These are phyloP conservation scores for Copidosoma aretas DNA, from an alignment of 2,888 invertebrate species.

Conservation along the genomic window DNA sequence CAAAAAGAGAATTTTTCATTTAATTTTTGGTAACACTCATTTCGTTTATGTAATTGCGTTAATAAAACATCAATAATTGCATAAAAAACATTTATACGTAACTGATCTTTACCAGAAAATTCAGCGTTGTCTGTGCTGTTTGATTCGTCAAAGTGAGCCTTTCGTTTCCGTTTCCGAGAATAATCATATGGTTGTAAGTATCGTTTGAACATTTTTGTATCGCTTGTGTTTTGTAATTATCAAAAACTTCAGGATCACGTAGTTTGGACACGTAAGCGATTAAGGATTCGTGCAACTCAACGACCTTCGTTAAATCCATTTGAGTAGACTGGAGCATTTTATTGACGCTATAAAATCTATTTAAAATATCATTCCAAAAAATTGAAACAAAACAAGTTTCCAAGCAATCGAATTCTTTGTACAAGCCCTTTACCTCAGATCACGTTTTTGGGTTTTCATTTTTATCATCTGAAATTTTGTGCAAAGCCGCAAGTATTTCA, in stretches of 20 bases:
- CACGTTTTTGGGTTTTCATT: background rate
- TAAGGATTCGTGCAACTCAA: slow-evolving; percentile 10
- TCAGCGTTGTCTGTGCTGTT: background rate
- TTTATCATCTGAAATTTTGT: too few species aligned
- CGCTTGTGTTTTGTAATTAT: slow-evolving; percentile 27
- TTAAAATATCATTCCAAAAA: slow-evolving; percentile 7
- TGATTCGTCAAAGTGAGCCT: slow-evolving; percentile 15
- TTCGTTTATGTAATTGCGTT: background rate
- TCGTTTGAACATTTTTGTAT: slow-evolving; percentile 22
- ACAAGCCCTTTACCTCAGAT: background rate
- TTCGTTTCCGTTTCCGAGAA: slow-evolving; percentile 18
- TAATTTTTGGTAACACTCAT: background rate
- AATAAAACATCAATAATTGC: background rate
- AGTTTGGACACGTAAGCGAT: slow-evolving; percentile 17
- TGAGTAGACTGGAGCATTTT: background rate
- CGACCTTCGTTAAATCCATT: too few species aligned
- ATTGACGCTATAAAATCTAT: background rate
- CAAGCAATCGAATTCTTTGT: background rate
- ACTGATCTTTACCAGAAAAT: slow-evolving; percentile 5
- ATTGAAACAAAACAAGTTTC: background rate
- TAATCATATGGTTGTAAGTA: slow-evolving; percentile 11
- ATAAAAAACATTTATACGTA: slow-evolving; percentile 4
- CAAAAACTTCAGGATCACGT: slow-evolving; percentile 15
- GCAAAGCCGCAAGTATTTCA: too few species aligned
- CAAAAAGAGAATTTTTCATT: slow-evolving; percentile 2